Percentiles rank a stretch among this genome's conserved stretches.
Evolutionary conservation across 2,888 invertebrate genomes (phyloP).

Genomic region (Chrysodeixis includens): DNA sequence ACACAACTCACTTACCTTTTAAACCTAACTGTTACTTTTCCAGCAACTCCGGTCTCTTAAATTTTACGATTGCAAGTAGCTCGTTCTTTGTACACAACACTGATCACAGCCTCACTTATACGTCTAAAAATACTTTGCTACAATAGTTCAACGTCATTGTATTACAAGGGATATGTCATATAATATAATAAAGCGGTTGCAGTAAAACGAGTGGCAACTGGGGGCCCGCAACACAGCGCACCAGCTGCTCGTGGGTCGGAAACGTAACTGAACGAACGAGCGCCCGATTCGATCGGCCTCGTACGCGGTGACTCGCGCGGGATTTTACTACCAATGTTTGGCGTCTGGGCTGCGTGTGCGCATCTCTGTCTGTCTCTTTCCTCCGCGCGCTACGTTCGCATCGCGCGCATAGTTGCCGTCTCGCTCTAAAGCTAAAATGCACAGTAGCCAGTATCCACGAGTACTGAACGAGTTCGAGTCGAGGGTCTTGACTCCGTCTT

Average conservation of each 20-base stretch:
- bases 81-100: constrained; percentile 76
- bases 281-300: constrained; percentile 74
- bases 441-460: constrained; percentile 83
- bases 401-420: constrained; percentile 52
- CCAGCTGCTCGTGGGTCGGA: constrained; percentile 83
- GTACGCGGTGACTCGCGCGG: constrained; percentile 74
- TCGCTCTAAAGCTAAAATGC: constrained; percentile 71
- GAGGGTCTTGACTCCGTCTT: constrained; percentile 81
- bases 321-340: constrained; percentile 78
- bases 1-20: constrained; percentile 86
- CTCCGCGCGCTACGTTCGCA: constrained; percentile 28
- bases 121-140: constrained; percentile 65
- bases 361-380: constrained; percentile 72
- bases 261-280: constrained; percentile 84
- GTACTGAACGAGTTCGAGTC: constrained; percentile 85
- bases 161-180: constrained; percentile 73
- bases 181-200: constrained; percentile 72
- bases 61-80: constrained; percentile 68
- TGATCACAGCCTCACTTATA: constrained; percentile 74
- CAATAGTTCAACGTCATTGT: constrained; percentile 79
- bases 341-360: constrained; percentile 76
- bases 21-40: constrained; percentile 86
- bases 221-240: constrained; percentile 78
- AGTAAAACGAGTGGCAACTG: constrained; percentile 80
- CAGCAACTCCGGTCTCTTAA: constrained; percentile 75